These are phyloP conservation scores for Litocranius walleri DNA, from an alignment of 2,113 vertebrate genomes.

Conservation along the genomic window DNA sequence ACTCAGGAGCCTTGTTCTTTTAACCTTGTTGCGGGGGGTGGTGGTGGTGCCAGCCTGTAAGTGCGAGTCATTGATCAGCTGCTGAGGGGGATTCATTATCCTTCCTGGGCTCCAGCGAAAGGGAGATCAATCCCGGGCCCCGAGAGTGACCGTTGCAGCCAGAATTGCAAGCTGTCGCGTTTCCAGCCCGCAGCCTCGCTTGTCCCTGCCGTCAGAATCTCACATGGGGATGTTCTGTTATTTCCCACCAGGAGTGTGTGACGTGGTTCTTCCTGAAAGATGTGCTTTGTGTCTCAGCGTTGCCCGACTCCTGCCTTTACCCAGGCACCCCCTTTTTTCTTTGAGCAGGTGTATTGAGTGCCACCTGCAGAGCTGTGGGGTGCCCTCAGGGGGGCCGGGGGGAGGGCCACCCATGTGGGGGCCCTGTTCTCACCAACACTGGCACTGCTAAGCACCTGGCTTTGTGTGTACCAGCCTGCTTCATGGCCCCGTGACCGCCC, in stretches of 20 bases:
- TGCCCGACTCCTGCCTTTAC: not conserved
- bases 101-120: not conserved
- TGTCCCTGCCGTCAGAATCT: not conserved
- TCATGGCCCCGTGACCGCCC: not conserved
- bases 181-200: not conserved
- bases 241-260: not conserved
- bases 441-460: not conserved
- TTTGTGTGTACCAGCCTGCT: accelerated
- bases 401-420: accelerated
- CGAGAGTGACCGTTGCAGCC: not conserved
- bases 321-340: not conserved
- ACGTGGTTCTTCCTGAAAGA: not conserved
- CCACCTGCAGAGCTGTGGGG: not conserved
- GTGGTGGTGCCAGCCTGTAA: not conserved
- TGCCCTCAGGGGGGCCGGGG: accelerated
- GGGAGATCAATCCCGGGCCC: not conserved
- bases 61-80: constrained; percentile 12
- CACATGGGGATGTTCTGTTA: not conserved
- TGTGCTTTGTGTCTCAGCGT: not conserved
- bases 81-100: not conserved
- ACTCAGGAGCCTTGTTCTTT: constrained; percentile 16
- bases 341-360: not conserved
- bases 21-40: not conserved
- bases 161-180: not conserved
- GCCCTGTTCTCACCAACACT: not conserved